Conservation (phyloP, 2,888 invertebrate species). For the Holacanthella duospinosa region DNA sequence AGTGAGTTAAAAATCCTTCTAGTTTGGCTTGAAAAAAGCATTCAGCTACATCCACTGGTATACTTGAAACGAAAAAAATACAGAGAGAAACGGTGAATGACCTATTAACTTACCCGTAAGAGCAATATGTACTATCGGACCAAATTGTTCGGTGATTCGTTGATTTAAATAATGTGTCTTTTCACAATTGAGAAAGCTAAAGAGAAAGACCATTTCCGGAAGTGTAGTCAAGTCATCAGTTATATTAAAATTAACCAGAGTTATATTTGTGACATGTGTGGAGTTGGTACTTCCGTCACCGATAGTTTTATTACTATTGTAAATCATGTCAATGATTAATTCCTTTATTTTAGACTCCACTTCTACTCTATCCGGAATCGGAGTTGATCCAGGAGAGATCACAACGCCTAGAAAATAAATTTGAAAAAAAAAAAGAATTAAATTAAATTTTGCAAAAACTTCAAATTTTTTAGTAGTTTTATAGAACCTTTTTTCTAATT, state of each 20-base stretch:
- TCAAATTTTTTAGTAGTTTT: background rate
- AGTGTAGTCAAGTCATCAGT: conserved; percentile 9
- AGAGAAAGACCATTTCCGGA: conserved; percentile 21
- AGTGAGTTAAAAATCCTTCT: no score
- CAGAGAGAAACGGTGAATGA: background rate
- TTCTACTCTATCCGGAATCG: background rate
- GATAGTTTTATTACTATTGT: background rate
- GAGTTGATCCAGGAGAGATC: conserved; percentile 11
- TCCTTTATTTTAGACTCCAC: conserved; percentile 12
- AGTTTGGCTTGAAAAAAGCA: no score
- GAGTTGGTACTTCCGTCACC: background rate
- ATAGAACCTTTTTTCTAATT: background rate
- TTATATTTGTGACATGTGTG: conserved; percentile 14
- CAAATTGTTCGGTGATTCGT: conserved; percentile 17
- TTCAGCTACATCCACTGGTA: no score
- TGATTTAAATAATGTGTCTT: conserved; percentile 23
- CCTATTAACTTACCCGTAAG: conserved; percentile 21
- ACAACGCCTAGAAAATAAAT: conserved; percentile 19
- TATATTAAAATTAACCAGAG: conserved; percentile 8
- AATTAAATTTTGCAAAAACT: no score
- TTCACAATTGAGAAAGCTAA: conserved; percentile 21
- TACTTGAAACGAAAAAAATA: no score
- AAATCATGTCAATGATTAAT: conserved; percentile 5
- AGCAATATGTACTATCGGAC: conserved; percentile 30
- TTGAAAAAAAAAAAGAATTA: no score